These are phyloP conservation scores for Drosophila ananassae DNA, from an alignment of 1,140 invertebrate species.

Conservation along the genomic window DNA sequence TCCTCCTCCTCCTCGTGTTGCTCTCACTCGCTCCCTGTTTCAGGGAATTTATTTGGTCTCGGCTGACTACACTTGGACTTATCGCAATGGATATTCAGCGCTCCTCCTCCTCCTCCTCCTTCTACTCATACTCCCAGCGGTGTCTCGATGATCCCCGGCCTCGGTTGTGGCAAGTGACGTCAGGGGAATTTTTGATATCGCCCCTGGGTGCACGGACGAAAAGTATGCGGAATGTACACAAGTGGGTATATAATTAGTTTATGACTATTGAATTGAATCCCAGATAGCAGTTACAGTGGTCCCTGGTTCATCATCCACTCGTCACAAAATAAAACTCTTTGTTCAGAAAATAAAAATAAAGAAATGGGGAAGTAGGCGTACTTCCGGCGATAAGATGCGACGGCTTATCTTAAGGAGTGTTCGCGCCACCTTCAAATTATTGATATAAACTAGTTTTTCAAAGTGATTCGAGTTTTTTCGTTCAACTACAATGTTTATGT, in stretches of 20 bases:
- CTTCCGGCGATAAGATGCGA: background rate
- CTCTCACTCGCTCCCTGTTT: background rate
- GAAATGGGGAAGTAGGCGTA: background rate
- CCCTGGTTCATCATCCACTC: background rate
- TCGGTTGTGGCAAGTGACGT: constrained; percentile 40
- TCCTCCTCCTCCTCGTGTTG: background rate
- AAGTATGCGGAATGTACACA: background rate
- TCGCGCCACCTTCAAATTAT: background rate
- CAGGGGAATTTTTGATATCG: constrained; percentile 17
- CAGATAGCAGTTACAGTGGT: constrained; percentile 20
- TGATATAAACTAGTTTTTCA: background rate
- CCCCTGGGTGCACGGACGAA: constrained; percentile 4
- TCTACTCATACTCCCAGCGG: background rate
- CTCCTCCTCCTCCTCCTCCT: background rate
- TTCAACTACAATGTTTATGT: background rate
- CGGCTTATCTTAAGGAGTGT: background rate
- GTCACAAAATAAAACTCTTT: background rate
- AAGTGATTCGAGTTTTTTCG: background rate
- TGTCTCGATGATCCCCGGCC: background rate
- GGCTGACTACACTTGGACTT: constrained; percentile 15
- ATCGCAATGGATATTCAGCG: background rate
- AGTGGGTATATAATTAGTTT: constrained; percentile 44
- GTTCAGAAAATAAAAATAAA: background rate
- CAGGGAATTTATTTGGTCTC: constrained; percentile 3
- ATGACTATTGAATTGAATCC: constrained; percentile 32